phyloP scores from a whole-genome alignment of 2,113 vertebrate genomes.

The Anser brachyrhynchus region DNA sequence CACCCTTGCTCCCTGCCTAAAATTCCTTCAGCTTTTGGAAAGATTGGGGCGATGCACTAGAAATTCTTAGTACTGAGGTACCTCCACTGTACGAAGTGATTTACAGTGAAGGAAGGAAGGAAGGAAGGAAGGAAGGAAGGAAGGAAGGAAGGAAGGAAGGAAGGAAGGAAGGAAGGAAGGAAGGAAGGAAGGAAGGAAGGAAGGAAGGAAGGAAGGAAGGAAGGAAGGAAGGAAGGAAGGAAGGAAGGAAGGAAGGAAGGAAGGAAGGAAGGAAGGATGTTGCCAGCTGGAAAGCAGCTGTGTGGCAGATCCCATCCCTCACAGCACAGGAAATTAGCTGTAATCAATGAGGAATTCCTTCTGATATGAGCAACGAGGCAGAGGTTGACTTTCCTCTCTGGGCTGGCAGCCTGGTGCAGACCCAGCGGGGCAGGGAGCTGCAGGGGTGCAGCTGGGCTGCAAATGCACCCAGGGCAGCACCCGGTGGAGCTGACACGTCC shows the following conservation, averaged over 20 bases:
- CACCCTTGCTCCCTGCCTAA: background rate
- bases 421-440: background rate
- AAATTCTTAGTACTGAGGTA: background rate
- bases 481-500: background rate
- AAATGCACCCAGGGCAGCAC: rapidly evolving
- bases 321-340: background rate
- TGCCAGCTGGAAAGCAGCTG: background rate
- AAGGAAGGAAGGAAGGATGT: no score
- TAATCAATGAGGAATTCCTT: background rate
- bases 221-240: no score
- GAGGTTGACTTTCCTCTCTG: background rate
- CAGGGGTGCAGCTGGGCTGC: background rate
- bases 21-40: background rate
- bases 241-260: no score
- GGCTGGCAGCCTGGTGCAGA: background rate
- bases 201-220: no score
- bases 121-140: no score
- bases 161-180: no score
- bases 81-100: background rate
- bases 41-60: background rate
- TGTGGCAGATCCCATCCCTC: background rate
- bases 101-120: background rate
- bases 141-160: no score
- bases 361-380: background rate
- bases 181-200: no score